phyloP scores from a whole-genome alignment of 2,797 vertebrate species.

The Florisuga fusca region DNA sequence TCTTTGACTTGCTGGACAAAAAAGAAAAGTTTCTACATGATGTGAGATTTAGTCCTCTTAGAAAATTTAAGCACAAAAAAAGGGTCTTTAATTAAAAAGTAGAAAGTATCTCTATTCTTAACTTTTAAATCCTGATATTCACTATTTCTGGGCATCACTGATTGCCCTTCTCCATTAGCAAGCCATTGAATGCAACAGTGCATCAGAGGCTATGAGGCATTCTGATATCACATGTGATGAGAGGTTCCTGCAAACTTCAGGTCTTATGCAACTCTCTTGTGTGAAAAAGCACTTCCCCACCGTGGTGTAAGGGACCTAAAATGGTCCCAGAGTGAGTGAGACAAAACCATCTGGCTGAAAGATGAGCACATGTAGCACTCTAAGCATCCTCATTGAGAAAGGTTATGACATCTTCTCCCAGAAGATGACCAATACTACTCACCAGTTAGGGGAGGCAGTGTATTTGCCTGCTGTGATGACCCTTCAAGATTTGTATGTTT shows the following conservation, averaged over 20 bases:
- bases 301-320: neutral
- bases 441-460: neutral
- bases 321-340: neutral
- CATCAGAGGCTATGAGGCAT: fast-evolving
- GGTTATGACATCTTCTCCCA: neutral
- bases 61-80: neutral
- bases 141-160: neutral
- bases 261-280: neutral
- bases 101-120: neutral
- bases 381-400: neutral
- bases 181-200: neutral
- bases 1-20: neutral
- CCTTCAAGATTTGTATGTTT: neutral
- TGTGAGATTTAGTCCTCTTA: neutral
- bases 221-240: neutral
- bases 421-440: fast-evolving
- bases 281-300: neutral
- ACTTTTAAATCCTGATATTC: neutral
- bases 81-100: neutral
- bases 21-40: neutral
- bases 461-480: neutral
- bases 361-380: neutral
- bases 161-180: fast-evolving
- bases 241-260: neutral
- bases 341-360: fast-evolving